These are phyloP conservation scores for Alectura lathami DNA, from an alignment of 2,113 vertebrate species.

Conservation along the genomic window DNA sequence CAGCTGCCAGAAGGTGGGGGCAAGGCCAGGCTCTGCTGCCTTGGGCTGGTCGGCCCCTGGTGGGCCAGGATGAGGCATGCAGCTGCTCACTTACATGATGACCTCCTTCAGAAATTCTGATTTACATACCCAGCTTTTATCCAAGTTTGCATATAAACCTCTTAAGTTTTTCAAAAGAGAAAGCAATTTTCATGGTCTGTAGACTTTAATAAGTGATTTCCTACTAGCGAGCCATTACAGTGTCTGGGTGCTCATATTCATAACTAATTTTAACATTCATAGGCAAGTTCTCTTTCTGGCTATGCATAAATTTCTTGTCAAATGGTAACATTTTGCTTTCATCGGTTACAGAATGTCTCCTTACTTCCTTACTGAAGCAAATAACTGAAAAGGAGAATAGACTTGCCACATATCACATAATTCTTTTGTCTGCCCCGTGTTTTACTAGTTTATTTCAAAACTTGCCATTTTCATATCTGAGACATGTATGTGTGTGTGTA, in stretches of 20 bases:
- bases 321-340: neutral
- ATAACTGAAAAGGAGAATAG: neutral
- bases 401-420: neutral
- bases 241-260: neutral
- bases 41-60: neutral
- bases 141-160: neutral
- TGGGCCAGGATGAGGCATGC: neutral
- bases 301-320: neutral
- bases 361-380: neutral
- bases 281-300: neutral
- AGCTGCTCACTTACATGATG: neutral
- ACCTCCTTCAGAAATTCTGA: neutral
- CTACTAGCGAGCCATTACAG: neutral
- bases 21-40: neutral
- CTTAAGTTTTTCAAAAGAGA: neutral
- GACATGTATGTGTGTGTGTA: neutral
- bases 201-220: neutral
- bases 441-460: neutral
- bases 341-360: neutral
- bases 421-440: neutral
- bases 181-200: neutral
- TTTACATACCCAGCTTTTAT: neutral
- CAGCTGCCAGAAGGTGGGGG: neutral
- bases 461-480: neutral
- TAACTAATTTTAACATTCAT: neutral